Evolutionary conservation across 2,797 vertebrate species (phyloP), one percentile per base, ranked within the genome.

Genomic region (Tachyglossus aculeatus): DNA sequence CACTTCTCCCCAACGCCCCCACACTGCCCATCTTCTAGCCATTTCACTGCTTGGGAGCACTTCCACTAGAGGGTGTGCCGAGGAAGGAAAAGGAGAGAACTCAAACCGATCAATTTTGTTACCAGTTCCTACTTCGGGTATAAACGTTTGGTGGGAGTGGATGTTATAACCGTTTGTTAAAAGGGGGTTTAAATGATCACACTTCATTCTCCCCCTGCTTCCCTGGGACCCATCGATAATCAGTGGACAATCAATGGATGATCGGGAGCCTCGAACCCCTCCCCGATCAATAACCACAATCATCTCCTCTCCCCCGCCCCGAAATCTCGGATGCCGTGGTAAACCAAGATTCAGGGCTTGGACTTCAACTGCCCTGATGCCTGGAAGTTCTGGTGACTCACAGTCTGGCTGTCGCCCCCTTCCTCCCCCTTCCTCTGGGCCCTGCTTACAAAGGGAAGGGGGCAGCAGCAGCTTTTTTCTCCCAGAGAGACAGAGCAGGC

Each of bases 381-480:
- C 76, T 80, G 66, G 71, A 77, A 83, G 43, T 34, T n/a, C 25
- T 48, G 56, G 52, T 87, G 78, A 85, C 65, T 83, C 76, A 87
- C 60, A 62, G 79, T 78, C 74, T 84, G 80, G 73, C 67, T 81
- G 77, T 65, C 44, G 73, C 77, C 52, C 71, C 51, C 15, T 18
- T 29, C n/a, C n/a, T n/a, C n/a, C n/a, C n/a, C n/a, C n/a, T n/a
- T n/a, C n/a, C n/a, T 29, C 16, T 29, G 15, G 15, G 27, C 19
- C 45, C 45, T 29, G 24, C 45, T 48, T 29, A 31, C 79, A 25
- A 34, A 9, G 16, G 57, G 59, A 75, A 48, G 38, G 54, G 61
- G 53, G 22, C 62, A 44, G 75, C 81, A 78, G 82, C 82, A 85
- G 82, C 80, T 85, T 80, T 81, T 48, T 44, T 18, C 31, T 27